Evolutionary conservation across 2,888 invertebrate species (phyloP).

Genomic region (Morinoia aosen): DNA sequence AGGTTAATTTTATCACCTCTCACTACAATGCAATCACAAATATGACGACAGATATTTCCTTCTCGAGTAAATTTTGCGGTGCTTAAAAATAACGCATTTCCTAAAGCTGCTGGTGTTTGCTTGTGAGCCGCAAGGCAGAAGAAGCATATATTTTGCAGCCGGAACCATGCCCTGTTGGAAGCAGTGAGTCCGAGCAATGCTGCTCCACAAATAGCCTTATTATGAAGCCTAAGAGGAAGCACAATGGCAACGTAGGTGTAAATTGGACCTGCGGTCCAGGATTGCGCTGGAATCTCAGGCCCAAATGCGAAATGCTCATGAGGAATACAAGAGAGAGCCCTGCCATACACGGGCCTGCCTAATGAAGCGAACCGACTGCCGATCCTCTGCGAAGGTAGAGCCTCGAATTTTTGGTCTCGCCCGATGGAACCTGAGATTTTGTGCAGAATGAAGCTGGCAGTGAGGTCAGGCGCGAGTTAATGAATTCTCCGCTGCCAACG

Average conservation of each 20-base stretch:
- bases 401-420: not conserved
- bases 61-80: not conserved
- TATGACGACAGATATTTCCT: not conserved
- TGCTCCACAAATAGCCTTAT: slow-evolving; percentile 50
- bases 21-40: not conserved
- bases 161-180: not conserved
- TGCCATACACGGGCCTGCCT: not conserved
- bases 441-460: not conserved
- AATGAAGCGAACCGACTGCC: not conserved
- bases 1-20: not conserved
- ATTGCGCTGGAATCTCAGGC: slow-evolving; percentile 30
- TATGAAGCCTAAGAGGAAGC: slow-evolving; percentile 50
- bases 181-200: slow-evolving; percentile 33
- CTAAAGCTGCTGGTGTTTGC: not conserved
- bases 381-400: not conserved
- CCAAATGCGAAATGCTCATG: not conserved
- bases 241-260: slow-evolving; percentile 45
- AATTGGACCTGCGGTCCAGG: slow-evolving; percentile 32
- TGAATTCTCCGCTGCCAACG: not conserved
- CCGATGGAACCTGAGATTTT: not conserved
- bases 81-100: not conserved
- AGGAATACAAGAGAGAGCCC: not conserved
- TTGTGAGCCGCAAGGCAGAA: not conserved
- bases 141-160: not conserved
- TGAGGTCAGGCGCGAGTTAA: not conserved